Percentiles rank a stretch among this genome's conserved stretches.
phyloP scores from a whole-genome alignment of 2,113 vertebrate genomes.

The Cephalopholis sonnerati region DNA sequence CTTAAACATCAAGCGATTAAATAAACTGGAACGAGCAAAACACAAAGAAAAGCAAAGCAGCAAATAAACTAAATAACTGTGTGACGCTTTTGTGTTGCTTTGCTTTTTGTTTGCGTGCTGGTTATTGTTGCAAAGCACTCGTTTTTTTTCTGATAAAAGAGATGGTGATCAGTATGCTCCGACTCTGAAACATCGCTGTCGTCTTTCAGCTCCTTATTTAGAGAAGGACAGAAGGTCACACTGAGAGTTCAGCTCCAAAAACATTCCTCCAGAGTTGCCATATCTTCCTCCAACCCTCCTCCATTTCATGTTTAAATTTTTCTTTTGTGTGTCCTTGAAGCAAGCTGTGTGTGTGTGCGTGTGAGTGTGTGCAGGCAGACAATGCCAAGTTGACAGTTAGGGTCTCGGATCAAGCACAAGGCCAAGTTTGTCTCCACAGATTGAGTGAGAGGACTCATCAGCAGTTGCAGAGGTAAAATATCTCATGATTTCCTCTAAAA shows the following conservation, averaged over 20 bases:
- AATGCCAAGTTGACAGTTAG: slow-evolving; percentile 61
- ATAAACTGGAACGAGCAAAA: slow-evolving; percentile 13
- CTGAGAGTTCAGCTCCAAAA: slow-evolving; percentile 56
- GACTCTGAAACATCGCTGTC: not conserved
- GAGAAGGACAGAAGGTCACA: slow-evolving; percentile 63
- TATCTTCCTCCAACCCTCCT: slow-evolving; percentile 55
- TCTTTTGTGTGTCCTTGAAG: slow-evolving; percentile 53
- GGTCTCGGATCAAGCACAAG: slow-evolving; percentile 71
- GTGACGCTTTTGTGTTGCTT: not conserved
- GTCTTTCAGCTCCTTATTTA: slow-evolving; percentile 45
- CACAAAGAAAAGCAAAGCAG: not conserved
- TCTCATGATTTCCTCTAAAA: not conserved
- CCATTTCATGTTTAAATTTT: slow-evolving; percentile 58
- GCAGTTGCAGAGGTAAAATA: slow-evolving; percentile 8
- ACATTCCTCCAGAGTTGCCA: slow-evolving; percentile 72
- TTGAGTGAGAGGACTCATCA: slow-evolving; percentile 24
- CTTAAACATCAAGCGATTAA: not conserved
- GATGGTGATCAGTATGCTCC: slow-evolving; percentile 7
- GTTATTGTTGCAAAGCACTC: slow-evolving; percentile 3
- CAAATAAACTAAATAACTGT: slow-evolving; percentile 3
- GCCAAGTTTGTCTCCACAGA: slow-evolving; percentile 70
- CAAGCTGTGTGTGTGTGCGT: slow-evolving; percentile 33
- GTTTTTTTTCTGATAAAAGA: not conserved
- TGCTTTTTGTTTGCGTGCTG: slow-evolving; percentile 18
- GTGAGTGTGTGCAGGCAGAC: slow-evolving; percentile 18